Evolutionary conservation across 2,113 vertebrate genomes (phyloP).

Genomic region (Callaeas wilsoni): DNA sequence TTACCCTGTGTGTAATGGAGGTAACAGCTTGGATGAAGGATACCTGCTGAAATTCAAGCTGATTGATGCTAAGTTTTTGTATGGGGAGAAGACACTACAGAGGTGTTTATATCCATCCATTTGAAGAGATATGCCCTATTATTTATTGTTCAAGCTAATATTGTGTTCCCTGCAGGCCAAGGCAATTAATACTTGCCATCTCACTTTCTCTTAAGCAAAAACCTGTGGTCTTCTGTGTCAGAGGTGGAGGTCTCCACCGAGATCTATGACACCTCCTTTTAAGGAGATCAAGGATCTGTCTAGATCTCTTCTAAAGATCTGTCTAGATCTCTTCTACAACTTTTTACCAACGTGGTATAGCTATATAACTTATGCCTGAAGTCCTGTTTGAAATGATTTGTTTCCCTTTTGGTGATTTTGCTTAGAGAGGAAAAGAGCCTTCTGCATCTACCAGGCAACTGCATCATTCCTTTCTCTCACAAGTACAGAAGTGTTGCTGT

Average conservation of each 20-base stretch:
- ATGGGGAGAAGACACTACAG: background rate
- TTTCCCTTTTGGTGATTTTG: background rate
- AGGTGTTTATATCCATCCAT: background rate
- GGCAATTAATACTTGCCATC: background rate
- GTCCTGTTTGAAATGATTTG: background rate
- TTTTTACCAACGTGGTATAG: background rate
- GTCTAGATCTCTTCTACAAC: too few species aligned
- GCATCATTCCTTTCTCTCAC: background rate
- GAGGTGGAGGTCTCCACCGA: background rate
- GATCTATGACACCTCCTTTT: background rate
- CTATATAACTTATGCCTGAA: background rate
- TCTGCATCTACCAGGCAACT: background rate
- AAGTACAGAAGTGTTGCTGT: background rate
- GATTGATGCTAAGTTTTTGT: background rate
- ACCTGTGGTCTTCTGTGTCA: background rate
- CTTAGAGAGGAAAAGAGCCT: background rate
- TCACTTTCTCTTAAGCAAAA: background rate
- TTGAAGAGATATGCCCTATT: background rate
- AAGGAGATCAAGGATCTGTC: background rate
- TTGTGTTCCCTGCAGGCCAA: background rate
- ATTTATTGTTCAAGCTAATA: background rate
- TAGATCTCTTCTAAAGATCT: background rate
- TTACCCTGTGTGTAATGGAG: background rate
- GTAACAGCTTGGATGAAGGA: background rate
- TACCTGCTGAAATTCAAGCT: background rate